These are phyloP conservation scores for Solenopsis invicta DNA, from an alignment of 1,140 invertebrate species.

Conservation along the genomic window DNA sequence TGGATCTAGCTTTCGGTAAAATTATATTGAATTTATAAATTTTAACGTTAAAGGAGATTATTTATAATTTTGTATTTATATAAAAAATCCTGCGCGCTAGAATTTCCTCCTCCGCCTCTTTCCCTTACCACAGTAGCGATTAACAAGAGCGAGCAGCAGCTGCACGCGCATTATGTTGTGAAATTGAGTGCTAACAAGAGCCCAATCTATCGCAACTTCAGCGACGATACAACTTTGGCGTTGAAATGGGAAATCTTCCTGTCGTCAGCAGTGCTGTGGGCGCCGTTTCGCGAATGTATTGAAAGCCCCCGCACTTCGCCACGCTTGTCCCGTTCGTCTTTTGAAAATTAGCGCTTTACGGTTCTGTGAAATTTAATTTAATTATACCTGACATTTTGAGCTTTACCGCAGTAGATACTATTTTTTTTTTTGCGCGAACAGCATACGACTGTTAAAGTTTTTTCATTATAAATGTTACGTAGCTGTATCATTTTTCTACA, in stretches of 20 bases:
- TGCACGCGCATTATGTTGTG: slow-evolving; percentile 11
- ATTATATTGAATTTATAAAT: not conserved
- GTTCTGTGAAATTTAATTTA: slow-evolving; percentile 33
- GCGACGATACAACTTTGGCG: slow-evolving; percentile 30
- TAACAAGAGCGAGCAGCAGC: slow-evolving; percentile 12
- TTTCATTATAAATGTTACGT: not conserved
- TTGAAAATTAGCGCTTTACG: slow-evolving; percentile 39
- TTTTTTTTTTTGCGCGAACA: not conserved
- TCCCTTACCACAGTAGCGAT: not conserved
- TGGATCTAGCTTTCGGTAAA: not conserved
- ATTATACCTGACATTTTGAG: not conserved
- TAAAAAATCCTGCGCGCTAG: not conserved
- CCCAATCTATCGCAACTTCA: slow-evolving; percentile 50
- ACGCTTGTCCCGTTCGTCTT: not conserved
- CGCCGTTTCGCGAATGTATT: slow-evolving; percentile 1
- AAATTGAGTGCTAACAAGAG: slow-evolving; percentile 44
- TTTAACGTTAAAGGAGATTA: not conserved
- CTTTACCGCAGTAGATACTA: not conserved
- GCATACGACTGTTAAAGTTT: not conserved
- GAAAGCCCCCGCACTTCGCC: not conserved
- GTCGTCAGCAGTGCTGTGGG: not conserved
- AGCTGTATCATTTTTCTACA: not conserved
- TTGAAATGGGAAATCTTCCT: slow-evolving; percentile 28
- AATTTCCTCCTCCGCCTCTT: not conserved
- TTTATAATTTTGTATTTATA: not conserved